phyloP scores from a whole-genome alignment of 2,797 vertebrate species.

The Salmo trutta region DNA sequence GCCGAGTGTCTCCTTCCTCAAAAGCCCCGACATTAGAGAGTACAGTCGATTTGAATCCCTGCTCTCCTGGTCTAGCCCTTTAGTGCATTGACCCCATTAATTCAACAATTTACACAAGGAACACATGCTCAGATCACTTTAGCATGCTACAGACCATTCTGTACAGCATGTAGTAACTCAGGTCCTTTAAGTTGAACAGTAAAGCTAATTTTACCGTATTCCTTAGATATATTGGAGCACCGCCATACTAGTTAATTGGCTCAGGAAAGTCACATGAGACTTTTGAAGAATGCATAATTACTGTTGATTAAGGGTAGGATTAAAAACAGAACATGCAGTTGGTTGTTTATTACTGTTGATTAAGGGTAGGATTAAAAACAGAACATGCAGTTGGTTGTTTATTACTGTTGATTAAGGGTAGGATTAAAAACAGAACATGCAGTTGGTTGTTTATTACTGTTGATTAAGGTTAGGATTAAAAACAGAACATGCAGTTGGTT shows the following conservation, averaged over 20 bases:
- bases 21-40: background rate
- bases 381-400: too few species aligned
- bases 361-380: too few species aligned
- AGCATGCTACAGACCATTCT: constrained; percentile 9
- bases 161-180: background rate
- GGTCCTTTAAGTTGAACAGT: background rate
- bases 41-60: too few species aligned
- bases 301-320: background rate
- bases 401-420: too few species aligned
- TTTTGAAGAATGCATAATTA: background rate
- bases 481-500: too few species aligned
- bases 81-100: constrained; percentile 20
- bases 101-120: constrained; percentile 12
- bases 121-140: constrained; percentile 21
- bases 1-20: background rate
- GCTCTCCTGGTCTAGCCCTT: constrained; percentile 5
- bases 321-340: too few species aligned
- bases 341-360: too few species aligned
- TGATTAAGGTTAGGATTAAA: too few species aligned
- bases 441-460: too few species aligned
- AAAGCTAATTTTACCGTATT: background rate
- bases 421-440: too few species aligned
- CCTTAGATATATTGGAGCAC: background rate
- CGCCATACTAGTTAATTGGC: background rate
- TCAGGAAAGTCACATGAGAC: background rate